phyloP scores from a whole-genome alignment of 2,888 invertebrate genomes.

The Heliconius sara region DNA sequence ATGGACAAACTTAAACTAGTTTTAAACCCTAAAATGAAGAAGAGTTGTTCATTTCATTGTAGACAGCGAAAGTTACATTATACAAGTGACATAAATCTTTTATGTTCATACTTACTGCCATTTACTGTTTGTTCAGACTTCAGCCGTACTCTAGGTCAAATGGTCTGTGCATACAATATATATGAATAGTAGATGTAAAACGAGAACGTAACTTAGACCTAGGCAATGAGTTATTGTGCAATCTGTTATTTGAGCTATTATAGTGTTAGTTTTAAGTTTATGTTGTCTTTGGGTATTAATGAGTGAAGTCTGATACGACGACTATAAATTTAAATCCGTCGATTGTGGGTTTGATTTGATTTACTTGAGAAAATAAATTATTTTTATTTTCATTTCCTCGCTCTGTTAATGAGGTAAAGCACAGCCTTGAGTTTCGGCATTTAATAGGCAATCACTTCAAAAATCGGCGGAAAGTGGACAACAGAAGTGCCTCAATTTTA shows the following conservation, averaged over 20 bases:
- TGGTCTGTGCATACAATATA: slow-evolving; percentile 4
- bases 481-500: too few relatives aligned
- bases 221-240: slow-evolving; percentile 45
- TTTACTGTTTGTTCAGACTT: slow-evolving; percentile 4
- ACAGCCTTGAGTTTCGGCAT: too few relatives aligned
- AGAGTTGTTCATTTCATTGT: background rate
- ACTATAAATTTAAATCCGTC: too few relatives aligned
- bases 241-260: slow-evolving; percentile 31
- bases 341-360: too few relatives aligned
- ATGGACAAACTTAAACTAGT: background rate
- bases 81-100: slow-evolving; percentile 21
- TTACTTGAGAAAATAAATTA: too few relatives aligned
- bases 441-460: too few relatives aligned
- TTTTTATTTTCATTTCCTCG: too few relatives aligned
- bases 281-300: background rate
- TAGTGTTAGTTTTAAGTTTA: slow-evolving; percentile 5
- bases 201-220: slow-evolving; percentile 48
- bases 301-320: background rate
- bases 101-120: background rate
- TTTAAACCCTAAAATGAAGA: background rate
- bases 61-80: slow-evolving; percentile 8
- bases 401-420: too few relatives aligned
- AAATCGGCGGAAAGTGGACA: too few relatives aligned
- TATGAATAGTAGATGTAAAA: slow-evolving; percentile 32
- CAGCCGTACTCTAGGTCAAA: slow-evolving; percentile 12